Base-by-base conservation (phyloP, 1,140 invertebrate species). In the Procambarus virginalis region DNA sequence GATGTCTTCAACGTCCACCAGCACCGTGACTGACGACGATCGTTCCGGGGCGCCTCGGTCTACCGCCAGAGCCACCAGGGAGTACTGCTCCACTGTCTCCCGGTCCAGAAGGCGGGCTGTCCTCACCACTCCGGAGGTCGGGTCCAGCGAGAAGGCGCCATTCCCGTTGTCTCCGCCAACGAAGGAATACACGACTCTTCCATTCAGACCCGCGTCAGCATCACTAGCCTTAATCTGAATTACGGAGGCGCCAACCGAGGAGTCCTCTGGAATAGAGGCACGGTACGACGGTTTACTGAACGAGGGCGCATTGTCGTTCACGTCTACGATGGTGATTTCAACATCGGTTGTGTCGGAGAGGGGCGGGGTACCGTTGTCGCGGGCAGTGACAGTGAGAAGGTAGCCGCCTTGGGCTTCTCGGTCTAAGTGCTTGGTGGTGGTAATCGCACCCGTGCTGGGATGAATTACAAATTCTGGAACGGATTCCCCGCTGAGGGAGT, bases 261-360 rank as follows among this genome's bases (percentile, higher is more conserved):
- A 98, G 94, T 99, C 98, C 94, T 99, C 99, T 73, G 96, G 95
- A 12, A 99, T 96, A 22, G 95, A 96, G 0, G 97, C 96, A 46
- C 96, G 96, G 93, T 98, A 98, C 2, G 96, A 94, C 0, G 96
- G 94, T 81, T 97, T 96, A 89, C 96, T 96, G 93, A 99, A 99
- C 0, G 95, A 94, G 0, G 98, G 98, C 9, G 96, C 95, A 94
- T 99, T 99, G 93, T 99, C 98, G 93, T 99, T 99, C 0, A 99
- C 97, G 94, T 99, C 98, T 0, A 96, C 96, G 0, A 99, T 96
- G 8, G 96, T 96, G 85, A 99, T 98, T 93, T 99, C 98, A 0
- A 99, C 97, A 93, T 98, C 98, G 0, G 98, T 98, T 0, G 97
- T 98, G 92, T 99, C 98, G 8, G 96, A 97, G 17, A 98, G 94